These are phyloP conservation scores for Ceratitis capitata DNA, from an alignment of 1,140 invertebrate species.

Conservation along the genomic window DNA sequence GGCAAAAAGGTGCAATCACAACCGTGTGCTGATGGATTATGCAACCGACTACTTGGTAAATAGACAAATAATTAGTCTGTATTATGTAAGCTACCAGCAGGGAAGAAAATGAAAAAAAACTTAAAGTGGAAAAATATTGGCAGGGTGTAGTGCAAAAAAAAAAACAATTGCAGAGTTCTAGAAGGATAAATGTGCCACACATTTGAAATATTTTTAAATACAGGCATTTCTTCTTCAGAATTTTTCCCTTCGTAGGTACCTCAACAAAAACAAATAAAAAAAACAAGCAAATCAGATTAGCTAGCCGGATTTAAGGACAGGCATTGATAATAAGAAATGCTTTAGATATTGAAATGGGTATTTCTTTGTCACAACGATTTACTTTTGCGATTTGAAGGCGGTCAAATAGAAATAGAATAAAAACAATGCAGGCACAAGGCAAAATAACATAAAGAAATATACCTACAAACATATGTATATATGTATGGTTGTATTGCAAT, in stretches of 20 bases:
- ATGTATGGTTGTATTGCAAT: neutral
- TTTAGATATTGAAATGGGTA: neutral
- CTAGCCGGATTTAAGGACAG: neutral
- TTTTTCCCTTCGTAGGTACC: too few species aligned
- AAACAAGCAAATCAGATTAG: slow-evolving; percentile 1
- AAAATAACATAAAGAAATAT: neutral
- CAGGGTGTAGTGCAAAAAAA: too few species aligned
- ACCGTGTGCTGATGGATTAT: neutral
- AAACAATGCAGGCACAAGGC: neutral
- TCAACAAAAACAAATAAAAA: too few species aligned
- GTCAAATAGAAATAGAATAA: too few species aligned
- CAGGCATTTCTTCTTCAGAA: too few species aligned
- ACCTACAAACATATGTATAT: neutral
- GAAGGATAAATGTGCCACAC: neutral
- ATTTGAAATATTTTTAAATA: too few species aligned
- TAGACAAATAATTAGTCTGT: slow-evolving; percentile 7
- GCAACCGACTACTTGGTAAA: neutral
- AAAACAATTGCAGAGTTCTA: too few species aligned
- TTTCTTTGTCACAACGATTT: neutral
- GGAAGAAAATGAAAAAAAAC: neutral
- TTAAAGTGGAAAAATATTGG: neutral
- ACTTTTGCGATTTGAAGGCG: neutral
- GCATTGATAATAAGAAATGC: neutral
- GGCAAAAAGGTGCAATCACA: slow-evolving; percentile 4
- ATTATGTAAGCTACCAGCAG: neutral